Conservation (phyloP, 2,797 vertebrate genomes). For the Yasuhikotakia modesta region DNA sequence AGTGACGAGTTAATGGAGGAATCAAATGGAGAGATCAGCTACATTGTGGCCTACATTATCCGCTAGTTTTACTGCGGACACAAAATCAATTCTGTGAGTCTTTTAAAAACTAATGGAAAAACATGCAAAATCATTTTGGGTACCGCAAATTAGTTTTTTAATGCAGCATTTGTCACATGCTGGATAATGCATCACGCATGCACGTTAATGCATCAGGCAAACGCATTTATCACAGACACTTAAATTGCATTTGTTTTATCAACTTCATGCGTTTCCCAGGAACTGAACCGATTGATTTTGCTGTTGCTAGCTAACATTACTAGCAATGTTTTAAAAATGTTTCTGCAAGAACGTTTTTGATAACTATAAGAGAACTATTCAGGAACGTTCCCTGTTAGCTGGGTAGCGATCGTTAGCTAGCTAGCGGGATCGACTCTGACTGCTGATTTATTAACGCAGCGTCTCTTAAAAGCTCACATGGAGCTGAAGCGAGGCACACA, state of each 20-base stretch:
- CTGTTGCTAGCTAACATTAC: too few relatives aligned
- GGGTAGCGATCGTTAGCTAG: too few relatives aligned
- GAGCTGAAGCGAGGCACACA: slow-evolving; percentile 6
- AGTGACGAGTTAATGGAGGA: slow-evolving; percentile 35
- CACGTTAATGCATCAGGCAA: not conserved
- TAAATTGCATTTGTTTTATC: not conserved
- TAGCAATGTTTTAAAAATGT: too few relatives aligned
- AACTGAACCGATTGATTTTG: not conserved
- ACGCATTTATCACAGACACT: not conserved
- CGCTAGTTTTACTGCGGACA: not conserved
- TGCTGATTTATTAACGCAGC: not conserved
- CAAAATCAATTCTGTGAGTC: not conserved
- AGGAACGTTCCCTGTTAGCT: not conserved
- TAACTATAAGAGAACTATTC: too few relatives aligned
- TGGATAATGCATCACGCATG: not conserved
- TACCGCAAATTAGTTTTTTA: not conserved
- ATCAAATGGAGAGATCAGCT: slow-evolving; percentile 9
- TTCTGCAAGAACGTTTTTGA: too few relatives aligned
- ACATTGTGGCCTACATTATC: not conserved
- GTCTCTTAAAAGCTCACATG: not conserved
- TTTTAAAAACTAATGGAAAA: slow-evolving; percentile 8
- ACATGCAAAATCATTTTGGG: not conserved
- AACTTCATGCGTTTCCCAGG: not conserved
- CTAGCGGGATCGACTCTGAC: not conserved
- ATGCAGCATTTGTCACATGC: not conserved